These are phyloP conservation scores for Neoitamus cyanurus DNA, from an alignment of 2,888 invertebrate genomes.

Conservation along the genomic window DNA sequence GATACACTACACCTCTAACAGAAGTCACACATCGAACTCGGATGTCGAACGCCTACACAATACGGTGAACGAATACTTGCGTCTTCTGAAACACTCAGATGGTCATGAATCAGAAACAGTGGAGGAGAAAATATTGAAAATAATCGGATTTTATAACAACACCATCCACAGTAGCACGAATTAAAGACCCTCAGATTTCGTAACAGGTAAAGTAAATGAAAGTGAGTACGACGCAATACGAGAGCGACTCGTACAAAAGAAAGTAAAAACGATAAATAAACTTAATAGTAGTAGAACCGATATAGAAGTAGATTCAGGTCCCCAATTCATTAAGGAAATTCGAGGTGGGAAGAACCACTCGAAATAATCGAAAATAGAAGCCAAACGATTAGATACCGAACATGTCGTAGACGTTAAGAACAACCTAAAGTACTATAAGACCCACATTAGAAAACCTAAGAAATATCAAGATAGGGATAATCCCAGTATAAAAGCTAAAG, in stretches of 20 bases:
- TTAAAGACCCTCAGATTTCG: slow-evolving; percentile 25
- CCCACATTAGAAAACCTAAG: not conserved
- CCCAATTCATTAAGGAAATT: not conserved
- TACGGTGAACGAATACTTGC: not conserved
- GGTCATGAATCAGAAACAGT: not conserved
- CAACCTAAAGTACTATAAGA: not conserved
- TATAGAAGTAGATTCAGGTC: not conserved
- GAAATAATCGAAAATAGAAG: not conserved
- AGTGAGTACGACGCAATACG: not conserved
- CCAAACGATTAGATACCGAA: not conserved
- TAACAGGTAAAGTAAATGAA: not conserved
- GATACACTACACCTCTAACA: not conserved
- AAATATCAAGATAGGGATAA: not conserved
- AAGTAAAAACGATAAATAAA: not conserved
- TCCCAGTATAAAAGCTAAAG: not conserved
- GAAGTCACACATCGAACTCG: not conserved
- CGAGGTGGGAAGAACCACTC: not conserved
- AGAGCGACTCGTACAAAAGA: not conserved
- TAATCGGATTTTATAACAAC: slow-evolving; percentile 4
- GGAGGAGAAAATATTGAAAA: not conserved
- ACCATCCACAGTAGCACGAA: slow-evolving; percentile 25
- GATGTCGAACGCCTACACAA: not conserved
- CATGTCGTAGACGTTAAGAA: not conserved
- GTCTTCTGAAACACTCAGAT: not conserved
- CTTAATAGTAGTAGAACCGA: not conserved